Conservation (phyloP, 1,140 invertebrate species). For the Phortica variegata region DNA sequence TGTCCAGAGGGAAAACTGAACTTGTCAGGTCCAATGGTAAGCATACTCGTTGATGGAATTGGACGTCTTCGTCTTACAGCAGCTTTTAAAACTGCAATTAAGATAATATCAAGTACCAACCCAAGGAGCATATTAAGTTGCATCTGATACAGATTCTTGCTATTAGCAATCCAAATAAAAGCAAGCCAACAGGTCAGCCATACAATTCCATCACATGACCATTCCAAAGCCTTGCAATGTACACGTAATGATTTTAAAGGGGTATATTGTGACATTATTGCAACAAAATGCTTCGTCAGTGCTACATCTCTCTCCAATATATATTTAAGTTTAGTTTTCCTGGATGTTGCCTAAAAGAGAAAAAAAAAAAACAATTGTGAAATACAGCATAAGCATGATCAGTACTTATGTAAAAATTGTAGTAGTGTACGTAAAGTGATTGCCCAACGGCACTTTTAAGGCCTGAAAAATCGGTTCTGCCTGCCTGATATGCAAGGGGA, state of each 20-base stretch:
- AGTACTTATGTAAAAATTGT: no score
- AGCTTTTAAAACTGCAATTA: constrained; percentile 81
- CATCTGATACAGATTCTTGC: constrained; percentile 74
- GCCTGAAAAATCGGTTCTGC: no score
- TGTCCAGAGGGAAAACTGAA: constrained; percentile 97
- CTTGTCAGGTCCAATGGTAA: constrained; percentile 73
- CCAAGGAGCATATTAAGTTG: constrained; percentile 83
- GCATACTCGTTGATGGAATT: constrained; percentile 66
- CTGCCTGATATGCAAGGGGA: no score
- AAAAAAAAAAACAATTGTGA: no score
- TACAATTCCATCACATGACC: constrained; percentile 85
- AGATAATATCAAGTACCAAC: constrained; percentile 81
- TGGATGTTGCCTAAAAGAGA: no score
- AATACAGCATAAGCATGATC: no score
- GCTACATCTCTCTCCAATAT: constrained; percentile 65
- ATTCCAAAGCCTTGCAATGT: constrained; percentile 70
- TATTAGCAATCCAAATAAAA: constrained; percentile 66
- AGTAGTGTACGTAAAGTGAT: no score
- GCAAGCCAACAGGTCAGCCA: constrained; percentile 76
- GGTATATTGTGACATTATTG: constrained; percentile 60
- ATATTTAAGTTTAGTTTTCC: no score
- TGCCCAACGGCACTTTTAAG: no score
- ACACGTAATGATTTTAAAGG: constrained; percentile 63
- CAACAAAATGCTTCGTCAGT: constrained; percentile 66
- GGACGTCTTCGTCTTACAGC: constrained; percentile 76